Evolutionary conservation across 2,797 vertebrate genomes (phyloP).

Genomic region (Pantherophis vulpinus): DNA sequence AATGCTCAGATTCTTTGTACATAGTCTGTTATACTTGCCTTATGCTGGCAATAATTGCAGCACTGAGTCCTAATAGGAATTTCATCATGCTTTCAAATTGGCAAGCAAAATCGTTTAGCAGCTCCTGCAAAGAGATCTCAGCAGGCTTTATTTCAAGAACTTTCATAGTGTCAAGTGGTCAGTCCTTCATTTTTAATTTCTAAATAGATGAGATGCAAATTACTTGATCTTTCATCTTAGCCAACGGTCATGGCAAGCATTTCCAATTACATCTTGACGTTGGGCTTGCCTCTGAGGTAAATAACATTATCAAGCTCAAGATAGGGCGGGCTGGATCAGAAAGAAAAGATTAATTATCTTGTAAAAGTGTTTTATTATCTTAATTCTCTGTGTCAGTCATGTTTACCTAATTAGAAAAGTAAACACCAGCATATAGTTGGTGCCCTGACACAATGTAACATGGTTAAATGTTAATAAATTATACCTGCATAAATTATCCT

Average conservation of each 20-base stretch:
- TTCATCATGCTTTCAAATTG: slow-evolving; percentile 65
- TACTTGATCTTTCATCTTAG: slow-evolving; percentile 58
- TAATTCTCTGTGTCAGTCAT: slow-evolving; percentile 59
- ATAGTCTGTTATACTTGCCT: slow-evolving; percentile 48
- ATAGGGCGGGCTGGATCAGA: slow-evolving; percentile 50
- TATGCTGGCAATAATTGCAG: slow-evolving; percentile 58
- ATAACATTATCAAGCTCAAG: slow-evolving; percentile 62
- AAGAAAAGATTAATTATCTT: slow-evolving; percentile 61
- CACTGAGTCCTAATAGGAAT: slow-evolving; percentile 53
- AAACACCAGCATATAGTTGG: slow-evolving; percentile 51
- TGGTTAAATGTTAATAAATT: slow-evolving; percentile 36
- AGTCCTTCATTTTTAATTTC: slow-evolving; percentile 71
- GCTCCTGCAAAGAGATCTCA: slow-evolving; percentile 67
- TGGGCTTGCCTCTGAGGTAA: slow-evolving; percentile 57
- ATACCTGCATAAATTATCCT: slow-evolving; percentile 34
- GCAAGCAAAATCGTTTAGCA: slow-evolving; percentile 62
- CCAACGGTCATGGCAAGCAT: slow-evolving; percentile 56
- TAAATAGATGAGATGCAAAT: slow-evolving; percentile 69
- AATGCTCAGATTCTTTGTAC: slow-evolving; percentile 43
- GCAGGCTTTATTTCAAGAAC: slow-evolving; percentile 68
- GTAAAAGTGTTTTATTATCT: slow-evolving; percentile 56
- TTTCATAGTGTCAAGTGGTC: slow-evolving; percentile 69
- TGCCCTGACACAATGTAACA: slow-evolving; percentile 29
- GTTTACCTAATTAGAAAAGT: slow-evolving; percentile 63
- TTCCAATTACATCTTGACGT: slow-evolving; percentile 59